A percentile compares a stretch with the other conserved stretches of the same genome.
These are phyloP conservation scores for Nomada lathburiana DNA, from an alignment of 2,888 invertebrate genomes.

Conservation along the genomic window DNA sequence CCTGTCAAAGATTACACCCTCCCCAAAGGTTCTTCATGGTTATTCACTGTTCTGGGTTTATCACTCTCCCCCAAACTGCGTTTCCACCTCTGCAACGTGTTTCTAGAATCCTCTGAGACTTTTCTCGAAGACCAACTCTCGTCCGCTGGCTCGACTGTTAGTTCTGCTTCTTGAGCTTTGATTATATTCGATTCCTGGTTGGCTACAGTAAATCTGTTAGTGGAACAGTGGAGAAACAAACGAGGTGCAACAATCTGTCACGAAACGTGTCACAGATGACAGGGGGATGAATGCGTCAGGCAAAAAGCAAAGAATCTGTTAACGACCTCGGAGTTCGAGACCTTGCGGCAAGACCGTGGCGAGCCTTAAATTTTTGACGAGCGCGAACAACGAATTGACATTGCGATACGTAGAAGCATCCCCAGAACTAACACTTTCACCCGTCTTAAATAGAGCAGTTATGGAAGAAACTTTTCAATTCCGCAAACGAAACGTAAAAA, in stretches of 20 bases:
- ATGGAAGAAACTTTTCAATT: neutral
- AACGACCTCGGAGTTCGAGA: conserved; percentile 36
- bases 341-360: conserved; percentile 21
- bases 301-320: conserved; percentile 42
- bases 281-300: conserved; percentile 3
- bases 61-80: neutral
- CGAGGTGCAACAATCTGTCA: conserved; percentile 26
- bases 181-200: neutral
- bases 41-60: neutral
- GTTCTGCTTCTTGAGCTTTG: neutral
- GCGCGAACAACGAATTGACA: conserved; percentile 16
- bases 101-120: neutral
- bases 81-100: neutral
- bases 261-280: conserved; percentile 36
- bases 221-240: conserved; percentile 28
- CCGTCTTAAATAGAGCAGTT: neutral
- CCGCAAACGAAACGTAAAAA: too few relatives aligned
- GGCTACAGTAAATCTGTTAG: neutral
- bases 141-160: neutral
- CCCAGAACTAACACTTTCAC: conserved; percentile 10
- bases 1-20: conserved; percentile 24
- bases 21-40: neutral
- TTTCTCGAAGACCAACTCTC: neutral
- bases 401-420: conserved; percentile 6
- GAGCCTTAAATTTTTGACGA: conserved; percentile 21